These are phyloP conservation scores for Martes martes DNA, from an alignment of 2,113 vertebrate species.

Conservation along the genomic window DNA sequence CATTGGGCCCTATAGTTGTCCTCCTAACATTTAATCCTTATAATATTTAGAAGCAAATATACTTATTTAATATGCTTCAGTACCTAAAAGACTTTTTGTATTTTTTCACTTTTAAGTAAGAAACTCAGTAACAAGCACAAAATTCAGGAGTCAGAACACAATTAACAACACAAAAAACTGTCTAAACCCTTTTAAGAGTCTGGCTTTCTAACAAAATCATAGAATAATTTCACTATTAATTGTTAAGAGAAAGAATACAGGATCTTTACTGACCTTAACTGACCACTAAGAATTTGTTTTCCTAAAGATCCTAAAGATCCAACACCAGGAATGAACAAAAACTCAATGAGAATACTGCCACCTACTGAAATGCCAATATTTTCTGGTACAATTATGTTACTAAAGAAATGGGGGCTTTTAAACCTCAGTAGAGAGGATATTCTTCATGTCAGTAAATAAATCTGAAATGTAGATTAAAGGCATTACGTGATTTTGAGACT, in stretches of 20 bases:
- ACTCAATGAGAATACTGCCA: constrained; percentile 81
- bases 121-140: constrained; percentile 5
- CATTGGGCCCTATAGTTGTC: not conserved
- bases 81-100: not conserved
- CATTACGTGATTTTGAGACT: constrained; percentile 45
- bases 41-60: not conserved
- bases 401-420: constrained; percentile 32
- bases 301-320: constrained; percentile 23
- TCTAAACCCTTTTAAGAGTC: not conserved
- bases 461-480: constrained; percentile 30
- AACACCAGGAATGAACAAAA: constrained; percentile 25
- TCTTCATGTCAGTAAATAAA: constrained; percentile 29
- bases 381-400: not conserved
- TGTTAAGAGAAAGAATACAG: constrained; percentile 35
- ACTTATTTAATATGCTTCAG: not conserved
- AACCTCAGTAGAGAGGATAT: constrained; percentile 33
- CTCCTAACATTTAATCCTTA: not conserved
- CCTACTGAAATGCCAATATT: constrained; percentile 75
- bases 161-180: constrained; percentile 1
- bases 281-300: constrained; percentile 17
- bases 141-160: constrained; percentile 34
- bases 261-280: not conserved
- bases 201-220: not conserved
- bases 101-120: constrained; percentile 16
- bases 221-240: not conserved